Evolutionary conservation across 2,888 invertebrate species (phyloP).

Genomic region (Epinotia ramella): DNA sequence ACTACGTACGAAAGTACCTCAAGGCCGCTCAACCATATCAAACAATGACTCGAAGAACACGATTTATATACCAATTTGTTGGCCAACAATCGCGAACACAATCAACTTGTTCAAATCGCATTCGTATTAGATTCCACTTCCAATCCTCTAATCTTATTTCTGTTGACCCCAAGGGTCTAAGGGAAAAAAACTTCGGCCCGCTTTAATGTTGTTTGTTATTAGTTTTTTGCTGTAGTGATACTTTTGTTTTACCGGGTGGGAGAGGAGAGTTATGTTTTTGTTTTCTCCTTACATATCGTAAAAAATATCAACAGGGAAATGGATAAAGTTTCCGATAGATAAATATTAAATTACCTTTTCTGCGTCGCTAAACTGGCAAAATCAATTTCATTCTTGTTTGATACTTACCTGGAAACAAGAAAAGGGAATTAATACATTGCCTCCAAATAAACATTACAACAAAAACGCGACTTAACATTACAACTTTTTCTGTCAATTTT

Average conservation of each 20-base stretch:
- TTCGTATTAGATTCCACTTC: slow-evolving; percentile 42
- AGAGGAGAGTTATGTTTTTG: background rate
- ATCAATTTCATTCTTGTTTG: background rate
- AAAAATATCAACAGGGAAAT: background rate
- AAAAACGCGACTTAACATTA: no score
- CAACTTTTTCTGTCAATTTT: no score
- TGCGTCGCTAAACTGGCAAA: background rate
- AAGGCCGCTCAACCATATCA: background rate
- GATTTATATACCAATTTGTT: slow-evolving; percentile 34
- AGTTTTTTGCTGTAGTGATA: slow-evolving; percentile 40
- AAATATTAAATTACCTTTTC: slow-evolving; percentile 6
- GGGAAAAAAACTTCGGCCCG: slow-evolving; percentile 38
- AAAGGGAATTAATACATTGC: background rate
- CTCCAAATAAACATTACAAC: no score
- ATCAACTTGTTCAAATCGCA: slow-evolving; percentile 34
- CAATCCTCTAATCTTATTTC: slow-evolving; percentile 42
- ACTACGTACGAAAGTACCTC: background rate
- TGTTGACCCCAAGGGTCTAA: slow-evolving; percentile 31
- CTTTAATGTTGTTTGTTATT: slow-evolving; percentile 43
- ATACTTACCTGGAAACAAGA: slow-evolving; percentile 16
- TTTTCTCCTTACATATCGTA: background rate
- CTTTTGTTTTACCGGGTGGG: slow-evolving; percentile 17
- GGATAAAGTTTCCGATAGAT: background rate
- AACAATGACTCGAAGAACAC: slow-evolving; percentile 5
- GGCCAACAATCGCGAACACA: slow-evolving; percentile 34